Evolutionary conservation across 2,797 vertebrate genomes (phyloP).

Genomic region (Huso huso): DNA sequence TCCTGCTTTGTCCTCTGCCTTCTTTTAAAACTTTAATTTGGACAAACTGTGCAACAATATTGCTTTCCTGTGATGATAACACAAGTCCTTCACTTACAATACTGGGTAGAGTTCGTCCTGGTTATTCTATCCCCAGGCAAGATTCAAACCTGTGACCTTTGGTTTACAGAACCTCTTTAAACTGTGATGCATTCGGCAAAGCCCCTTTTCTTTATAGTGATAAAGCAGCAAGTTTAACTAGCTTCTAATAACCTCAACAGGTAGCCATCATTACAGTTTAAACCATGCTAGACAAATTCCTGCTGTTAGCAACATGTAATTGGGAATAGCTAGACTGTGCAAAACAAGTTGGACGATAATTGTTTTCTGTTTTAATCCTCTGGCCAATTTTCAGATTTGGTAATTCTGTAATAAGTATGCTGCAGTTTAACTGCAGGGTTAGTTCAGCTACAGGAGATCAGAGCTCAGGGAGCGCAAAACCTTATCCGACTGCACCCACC

Average conservation of each 20-base stretch:
- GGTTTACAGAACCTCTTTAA: slow-evolving; percentile 44
- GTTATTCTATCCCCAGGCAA: slow-evolving; percentile 32
- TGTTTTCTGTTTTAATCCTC: background rate
- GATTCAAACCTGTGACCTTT: slow-evolving; percentile 54
- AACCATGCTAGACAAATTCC: background rate
- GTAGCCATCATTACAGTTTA: background rate
- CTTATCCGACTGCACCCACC: slow-evolving; percentile 29
- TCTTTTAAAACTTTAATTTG: too few relatives aligned
- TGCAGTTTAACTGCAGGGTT: slow-evolving; percentile 36
- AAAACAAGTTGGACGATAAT: slow-evolving; percentile 17
- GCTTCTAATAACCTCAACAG: background rate
- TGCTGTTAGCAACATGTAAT: slow-evolving; percentile 3
- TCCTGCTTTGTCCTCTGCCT: too few relatives aligned
- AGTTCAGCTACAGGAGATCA: slow-evolving; percentile 33
- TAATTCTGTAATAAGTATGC: slow-evolving; percentile 32
- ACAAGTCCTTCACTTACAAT: too few relatives aligned
- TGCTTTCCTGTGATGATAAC: too few relatives aligned
- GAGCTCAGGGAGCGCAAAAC: slow-evolving; percentile 24
- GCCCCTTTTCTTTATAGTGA: background rate
- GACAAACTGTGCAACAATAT: too few relatives aligned
- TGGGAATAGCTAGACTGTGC: background rate
- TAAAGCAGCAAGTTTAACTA: background rate
- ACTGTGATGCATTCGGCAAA: background rate
- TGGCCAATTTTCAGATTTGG: background rate
- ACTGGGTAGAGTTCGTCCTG: too few relatives aligned